phyloP scores from a whole-genome alignment of 2,113 vertebrate species.

The Sander lucioperca region DNA sequence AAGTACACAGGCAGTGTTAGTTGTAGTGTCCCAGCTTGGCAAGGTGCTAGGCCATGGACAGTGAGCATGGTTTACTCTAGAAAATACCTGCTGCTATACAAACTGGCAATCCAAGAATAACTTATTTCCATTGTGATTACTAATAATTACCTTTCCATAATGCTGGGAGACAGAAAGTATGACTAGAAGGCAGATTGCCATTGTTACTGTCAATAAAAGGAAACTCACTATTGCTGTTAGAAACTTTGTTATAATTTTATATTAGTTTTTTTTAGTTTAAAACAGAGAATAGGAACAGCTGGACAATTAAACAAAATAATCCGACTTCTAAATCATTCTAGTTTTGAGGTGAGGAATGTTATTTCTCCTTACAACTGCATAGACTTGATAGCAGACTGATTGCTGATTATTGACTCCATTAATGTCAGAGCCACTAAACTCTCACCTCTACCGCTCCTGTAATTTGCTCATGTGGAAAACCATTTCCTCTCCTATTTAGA shows the following conservation, averaged over 20 bases:
- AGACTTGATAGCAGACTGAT: constrained; percentile 30
- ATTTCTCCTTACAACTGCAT: neutral
- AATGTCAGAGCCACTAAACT: constrained; percentile 33
- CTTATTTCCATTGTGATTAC: constrained; percentile 62
- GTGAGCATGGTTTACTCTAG: constrained; percentile 71
- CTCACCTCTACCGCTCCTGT: constrained; percentile 44
- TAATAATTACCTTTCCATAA: constrained; percentile 32
- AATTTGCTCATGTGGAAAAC: constrained; percentile 61
- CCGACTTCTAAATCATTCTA: neutral
- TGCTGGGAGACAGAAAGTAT: constrained; percentile 7
- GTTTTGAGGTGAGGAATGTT: neutral
- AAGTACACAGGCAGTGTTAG: constrained; percentile 69
- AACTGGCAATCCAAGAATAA: constrained; percentile 67
- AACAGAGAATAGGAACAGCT: neutral
- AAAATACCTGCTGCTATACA: constrained; percentile 73
- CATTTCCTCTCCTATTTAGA: constrained; percentile 53
- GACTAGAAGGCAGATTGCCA: neutral
- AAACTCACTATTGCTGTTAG: neutral
- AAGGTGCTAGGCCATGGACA: constrained; percentile 52
- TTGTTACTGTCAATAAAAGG: neutral
- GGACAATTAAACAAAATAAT: constrained; percentile 9
- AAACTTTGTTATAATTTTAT: neutral
- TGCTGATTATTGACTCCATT: constrained; percentile 51
- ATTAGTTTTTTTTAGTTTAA: neutral
- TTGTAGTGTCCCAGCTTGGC: constrained; percentile 71